Percentiles rank a stretch among this genome's conserved stretches.
phyloP scores from a whole-genome alignment of 2,113 vertebrate genomes.

The Balaenoptera acutorostrata region DNA sequence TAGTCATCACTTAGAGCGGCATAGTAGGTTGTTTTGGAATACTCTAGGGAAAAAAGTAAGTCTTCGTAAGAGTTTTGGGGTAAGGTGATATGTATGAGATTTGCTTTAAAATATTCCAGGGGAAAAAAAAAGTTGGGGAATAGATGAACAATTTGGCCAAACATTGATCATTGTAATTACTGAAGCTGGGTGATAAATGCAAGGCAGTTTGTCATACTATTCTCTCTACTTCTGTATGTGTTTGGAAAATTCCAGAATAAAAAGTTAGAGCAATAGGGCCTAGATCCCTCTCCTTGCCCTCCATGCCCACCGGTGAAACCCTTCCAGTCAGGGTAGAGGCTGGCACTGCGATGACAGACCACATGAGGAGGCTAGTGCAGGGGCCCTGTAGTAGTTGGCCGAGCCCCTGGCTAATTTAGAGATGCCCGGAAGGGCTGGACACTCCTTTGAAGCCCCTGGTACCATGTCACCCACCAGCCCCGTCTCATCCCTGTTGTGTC shows the following conservation, averaged over 20 bases:
- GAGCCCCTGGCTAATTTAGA: too few species aligned
- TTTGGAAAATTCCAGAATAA: conserved; percentile 7
- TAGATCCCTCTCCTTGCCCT: not conserved
- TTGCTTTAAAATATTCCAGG: conserved; percentile 14
- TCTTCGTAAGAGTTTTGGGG: not conserved
- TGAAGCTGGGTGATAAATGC: not conserved
- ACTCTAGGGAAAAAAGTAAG: not conserved
- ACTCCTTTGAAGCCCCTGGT: not conserved
- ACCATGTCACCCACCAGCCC: accelerated
- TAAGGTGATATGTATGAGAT: not conserved
- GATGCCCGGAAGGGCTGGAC: accelerated
- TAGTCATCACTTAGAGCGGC: not conserved
- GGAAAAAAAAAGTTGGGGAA: not conserved
- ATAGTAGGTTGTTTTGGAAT: not conserved
- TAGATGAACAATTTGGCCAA: not conserved
- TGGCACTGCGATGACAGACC: not conserved
- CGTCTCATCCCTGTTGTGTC: not conserved
- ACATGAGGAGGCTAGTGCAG: too few species aligned
- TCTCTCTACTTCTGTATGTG: not conserved
- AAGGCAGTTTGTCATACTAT: not conserved
- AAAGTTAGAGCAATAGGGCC: not conserved
- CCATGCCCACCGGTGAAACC: not conserved
- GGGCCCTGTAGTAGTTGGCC: not conserved
- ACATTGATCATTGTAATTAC: not conserved
- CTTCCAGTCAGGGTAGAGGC: not conserved